Conservation (phyloP, 2,888 invertebrate genomes). For the Pandemis corylana region DNA sequence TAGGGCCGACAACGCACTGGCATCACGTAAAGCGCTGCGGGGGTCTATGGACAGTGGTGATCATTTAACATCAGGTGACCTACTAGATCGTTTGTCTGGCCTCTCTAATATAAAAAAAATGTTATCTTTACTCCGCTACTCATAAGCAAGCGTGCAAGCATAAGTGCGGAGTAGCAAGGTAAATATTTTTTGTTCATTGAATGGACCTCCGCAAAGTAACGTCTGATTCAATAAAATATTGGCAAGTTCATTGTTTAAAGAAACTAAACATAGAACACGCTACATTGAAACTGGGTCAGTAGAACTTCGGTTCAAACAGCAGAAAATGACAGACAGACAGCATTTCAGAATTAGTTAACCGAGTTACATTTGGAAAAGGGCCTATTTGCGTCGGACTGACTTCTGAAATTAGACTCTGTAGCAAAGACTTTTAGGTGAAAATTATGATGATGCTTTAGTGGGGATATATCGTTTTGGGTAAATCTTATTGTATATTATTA, state of each 20-base stretch:
- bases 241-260: neutral
- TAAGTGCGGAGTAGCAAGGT: too few relatives aligned
- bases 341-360: conserved; percentile 11
- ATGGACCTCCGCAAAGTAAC: too few relatives aligned
- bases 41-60: too few relatives aligned
- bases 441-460: neutral
- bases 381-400: neutral
- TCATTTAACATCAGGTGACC: too few relatives aligned
- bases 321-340: conserved; percentile 31
- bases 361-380: neutral
- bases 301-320: conserved; percentile 11
- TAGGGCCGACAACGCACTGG: too few relatives aligned
- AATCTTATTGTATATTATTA: neutral
- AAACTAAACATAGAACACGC: conserved; percentile 15
- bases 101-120: too few relatives aligned
- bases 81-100: too few relatives aligned
- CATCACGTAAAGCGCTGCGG: too few relatives aligned
- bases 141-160: too few relatives aligned
- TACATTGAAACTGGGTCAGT: conserved; percentile 18
- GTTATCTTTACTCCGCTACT: too few relatives aligned
- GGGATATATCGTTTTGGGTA: neutral
- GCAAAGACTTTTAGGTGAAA: neutral
- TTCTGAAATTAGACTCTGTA: neutral
- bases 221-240: too few relatives aligned
- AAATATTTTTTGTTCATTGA: too few relatives aligned